Evolutionary conservation across 2,113 vertebrate species (phyloP), one percentile per base, ranked within the genome.

Genomic region (Ammospiza caudacuta): DNA sequence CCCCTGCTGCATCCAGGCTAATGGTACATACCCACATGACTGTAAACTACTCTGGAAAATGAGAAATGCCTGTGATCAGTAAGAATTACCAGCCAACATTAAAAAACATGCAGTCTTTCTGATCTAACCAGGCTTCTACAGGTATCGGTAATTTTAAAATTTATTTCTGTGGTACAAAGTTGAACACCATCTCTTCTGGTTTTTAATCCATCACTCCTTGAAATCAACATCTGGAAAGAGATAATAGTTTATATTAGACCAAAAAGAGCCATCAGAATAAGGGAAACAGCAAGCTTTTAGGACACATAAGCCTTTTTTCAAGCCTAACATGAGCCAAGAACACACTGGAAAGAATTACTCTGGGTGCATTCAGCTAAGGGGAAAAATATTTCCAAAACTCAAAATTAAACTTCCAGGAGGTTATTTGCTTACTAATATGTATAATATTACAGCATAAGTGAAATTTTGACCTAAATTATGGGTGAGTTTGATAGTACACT

Each of bases 401-500:
- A 62, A 41, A 37, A 4, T 3, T 35, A 83, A 79, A 72, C 3
- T 80, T 88, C 51, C 14, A 66, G 20, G 13, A 57, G 2, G 28
- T 76, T n/a, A 49, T 72, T 72, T 79, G 9, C 10, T 73, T 69
- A 57, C 10, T n/a, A n/a, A 44, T 52, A 33, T 9, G 6, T 23
- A 29, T 33, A 78, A 35, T n/a, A 52, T 44, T 52, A 52, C 24
- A 75, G 20, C 12, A 31, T 44, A 87, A 70, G 33, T 54, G 47
- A 66, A 89, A 78, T 31, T 66, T 21, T 66, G 28, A 39, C 27
- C 31, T 67, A 33, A 87, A 66, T 15, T 51, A 51, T 11, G 25
- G 3, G 1, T 1, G 0, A 0, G 39, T 88, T 84, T 72, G 15
- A 62, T 6, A 86, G 20, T 9, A 7, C 16, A 11, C 21, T 49